phyloP scores from a whole-genome alignment of 2,888 invertebrate genomes.

The Ornithoptera priamus region DNA sequence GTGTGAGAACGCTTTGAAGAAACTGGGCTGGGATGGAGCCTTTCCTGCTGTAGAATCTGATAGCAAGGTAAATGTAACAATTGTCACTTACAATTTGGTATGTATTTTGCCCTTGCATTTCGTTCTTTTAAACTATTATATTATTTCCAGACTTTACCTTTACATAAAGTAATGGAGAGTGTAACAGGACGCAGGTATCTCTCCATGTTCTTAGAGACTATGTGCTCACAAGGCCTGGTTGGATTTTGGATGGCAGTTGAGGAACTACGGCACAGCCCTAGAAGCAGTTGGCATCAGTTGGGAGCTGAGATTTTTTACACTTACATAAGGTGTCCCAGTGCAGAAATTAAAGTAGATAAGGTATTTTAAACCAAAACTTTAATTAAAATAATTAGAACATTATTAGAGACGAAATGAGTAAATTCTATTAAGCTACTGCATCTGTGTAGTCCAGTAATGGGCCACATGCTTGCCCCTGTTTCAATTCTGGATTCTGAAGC shows the following conservation, averaged over 20 bases:
- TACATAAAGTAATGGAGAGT: slow-evolving; percentile 87
- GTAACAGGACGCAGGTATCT: slow-evolving; percentile 90
- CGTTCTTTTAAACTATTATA: background rate
- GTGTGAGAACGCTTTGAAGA: slow-evolving; percentile 87
- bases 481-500: too few species aligned
- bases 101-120: too few species aligned
- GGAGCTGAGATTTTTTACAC: slow-evolving; percentile 96
- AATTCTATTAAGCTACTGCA: too few species aligned
- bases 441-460: too few species aligned
- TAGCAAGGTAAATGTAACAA: slow-evolving; percentile 54
- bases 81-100: background rate
- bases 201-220: slow-evolving; percentile 88
- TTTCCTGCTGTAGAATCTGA: slow-evolving; percentile 79
- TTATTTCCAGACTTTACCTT: slow-evolving; percentile 82
- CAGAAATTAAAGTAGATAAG: slow-evolving; percentile 91
- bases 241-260: slow-evolving; percentile 94
- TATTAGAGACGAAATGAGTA: too few species aligned
- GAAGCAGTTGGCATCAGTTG: slow-evolving; percentile 89
- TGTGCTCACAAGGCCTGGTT: slow-evolving; percentile 90
- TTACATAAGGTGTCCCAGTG: slow-evolving; percentile 89
- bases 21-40: slow-evolving; percentile 88
- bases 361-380: slow-evolving; percentile 42
- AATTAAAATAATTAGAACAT: too few species aligned
- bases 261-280: slow-evolving; percentile 87
- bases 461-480: too few species aligned